Conservation (phyloP, 2,888 invertebrate species). For the Stratiomys singularior region DNA sequence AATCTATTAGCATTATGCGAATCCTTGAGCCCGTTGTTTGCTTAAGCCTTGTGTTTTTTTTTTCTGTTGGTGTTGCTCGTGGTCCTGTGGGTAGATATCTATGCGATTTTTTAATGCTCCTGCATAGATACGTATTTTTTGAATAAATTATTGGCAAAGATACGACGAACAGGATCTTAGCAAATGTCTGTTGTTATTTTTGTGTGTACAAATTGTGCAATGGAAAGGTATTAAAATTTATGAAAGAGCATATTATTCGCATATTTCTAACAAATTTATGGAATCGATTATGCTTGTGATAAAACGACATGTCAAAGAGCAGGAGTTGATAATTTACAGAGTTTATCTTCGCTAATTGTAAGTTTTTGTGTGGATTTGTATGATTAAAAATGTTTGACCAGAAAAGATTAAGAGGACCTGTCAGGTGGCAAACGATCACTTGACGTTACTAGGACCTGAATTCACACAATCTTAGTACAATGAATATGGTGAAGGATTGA, state of each 20-base stretch:
- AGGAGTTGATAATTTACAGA: too few species aligned
- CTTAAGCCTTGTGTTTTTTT: conserved; percentile 32
- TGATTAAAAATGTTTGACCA: too few species aligned
- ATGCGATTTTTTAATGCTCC: not conserved
- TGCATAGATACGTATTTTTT: not conserved
- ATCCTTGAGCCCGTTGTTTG: conserved; percentile 41
- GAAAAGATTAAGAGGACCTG: too few species aligned
- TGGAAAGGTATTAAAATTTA: conserved; percentile 35
- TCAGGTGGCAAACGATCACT: too few species aligned
- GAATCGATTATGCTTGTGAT: not conserved
- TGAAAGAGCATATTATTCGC: conserved; percentile 31
- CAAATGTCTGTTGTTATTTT: not conserved
- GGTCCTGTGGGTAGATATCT: not conserved
- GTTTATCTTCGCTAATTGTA: too few species aligned
- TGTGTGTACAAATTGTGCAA: conserved; percentile 5
- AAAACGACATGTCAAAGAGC: too few species aligned
- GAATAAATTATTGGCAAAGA: not conserved
- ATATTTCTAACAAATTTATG: conserved; percentile 33
- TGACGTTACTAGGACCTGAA: too few species aligned
- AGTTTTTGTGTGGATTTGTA: too few species aligned
- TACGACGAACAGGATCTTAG: not conserved
- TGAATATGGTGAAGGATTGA: too few species aligned
- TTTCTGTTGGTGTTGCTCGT: not conserved
- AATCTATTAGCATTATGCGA: conserved; percentile 38
- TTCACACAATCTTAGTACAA: too few species aligned